Evolutionary conservation across 2,113 vertebrate species (phyloP).

Genomic region (Corythornis cristatus): DNA sequence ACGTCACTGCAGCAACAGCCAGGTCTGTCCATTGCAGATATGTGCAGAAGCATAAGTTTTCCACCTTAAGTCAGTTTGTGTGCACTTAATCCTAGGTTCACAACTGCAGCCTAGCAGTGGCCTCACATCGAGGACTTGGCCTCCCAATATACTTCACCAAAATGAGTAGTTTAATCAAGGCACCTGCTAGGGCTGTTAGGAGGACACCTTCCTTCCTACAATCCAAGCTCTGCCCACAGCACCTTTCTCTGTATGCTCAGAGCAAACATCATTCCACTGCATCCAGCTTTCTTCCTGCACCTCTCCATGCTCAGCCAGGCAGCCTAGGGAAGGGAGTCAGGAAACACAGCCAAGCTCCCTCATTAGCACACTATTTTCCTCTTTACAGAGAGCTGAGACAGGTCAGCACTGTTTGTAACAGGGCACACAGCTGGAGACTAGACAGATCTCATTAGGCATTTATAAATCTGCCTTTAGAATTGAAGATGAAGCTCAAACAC

Average conservation of each 20-base stretch:
- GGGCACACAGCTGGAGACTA: background rate
- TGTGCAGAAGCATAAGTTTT: background rate
- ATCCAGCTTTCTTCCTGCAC: background rate
- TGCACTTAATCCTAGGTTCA: accelerated
- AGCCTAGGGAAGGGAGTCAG: accelerated
- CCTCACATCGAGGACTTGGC: accelerated
- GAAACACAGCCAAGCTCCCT: background rate
- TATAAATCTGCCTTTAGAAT: background rate
- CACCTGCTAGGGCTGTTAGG: background rate
- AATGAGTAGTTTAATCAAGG: background rate
- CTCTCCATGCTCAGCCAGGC: accelerated
- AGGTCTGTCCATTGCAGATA: background rate
- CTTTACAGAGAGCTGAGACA: background rate
- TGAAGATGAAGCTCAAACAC: background rate
- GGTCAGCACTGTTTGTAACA: background rate
- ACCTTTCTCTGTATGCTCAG: accelerated
- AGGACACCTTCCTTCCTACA: background rate
- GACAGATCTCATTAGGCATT: conserved; percentile 7
- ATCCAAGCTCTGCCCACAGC: background rate
- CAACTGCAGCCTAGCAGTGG: background rate
- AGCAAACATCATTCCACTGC: background rate
- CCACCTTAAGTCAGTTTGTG: accelerated
- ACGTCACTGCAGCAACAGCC: background rate
- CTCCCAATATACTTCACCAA: accelerated
- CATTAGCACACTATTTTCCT: background rate